Evolutionary conservation across 2,888 invertebrate genomes (phyloP), one percentile per base, ranked within the genome.

Genomic region (Melanostoma mellinum): DNA sequence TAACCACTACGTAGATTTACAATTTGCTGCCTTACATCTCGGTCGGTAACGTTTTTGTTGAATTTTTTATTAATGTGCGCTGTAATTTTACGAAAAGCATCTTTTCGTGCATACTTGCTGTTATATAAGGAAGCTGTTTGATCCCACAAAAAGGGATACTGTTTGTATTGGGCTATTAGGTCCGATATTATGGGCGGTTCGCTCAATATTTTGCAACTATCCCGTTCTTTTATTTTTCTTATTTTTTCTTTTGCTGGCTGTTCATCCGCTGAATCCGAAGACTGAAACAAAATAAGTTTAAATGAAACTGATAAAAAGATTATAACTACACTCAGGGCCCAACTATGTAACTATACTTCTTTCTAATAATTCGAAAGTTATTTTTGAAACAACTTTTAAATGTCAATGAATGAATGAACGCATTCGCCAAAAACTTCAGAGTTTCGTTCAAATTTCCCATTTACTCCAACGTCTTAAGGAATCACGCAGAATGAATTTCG

Each of bases 71-170:
- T 77, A 0, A 82, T 73, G 20, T 40, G 46, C 0, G 36, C n/a
- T 1, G 73, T 73, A 5, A 82, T 82, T 10, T 73, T 40, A 1
- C 68, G 68, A 20, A 65, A 69, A 0, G 73, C 69, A 33, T 73
- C 78, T 32, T 78, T 78, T n/a, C 78, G 61, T 1, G 68, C 68
- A 9, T 65, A 56, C 30, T 56, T 73, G 68, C 73, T 67, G n/a
- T 46, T 69, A 3, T 78, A 78, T 2, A 78, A 32, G 5, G 55
- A 2, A 0, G 46, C 58, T 6, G 63, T 82, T 30, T 53, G 67
- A 40, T 81, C 72, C 81, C 81, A 81, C 3, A 77, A 44, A 4
- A 72, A 72, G 0, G 76, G 48, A 61, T 81, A 63, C 36, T 67
- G 65, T 9, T 81, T 77, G 20, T 81, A 81, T 50, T 77, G 78